A percentile compares a stretch with the other conserved stretches of the same genome.
These are phyloP conservation scores for Actinia equina DNA, from an alignment of 64 coral and sea anemone species.

Conservation along the genomic window DNA sequence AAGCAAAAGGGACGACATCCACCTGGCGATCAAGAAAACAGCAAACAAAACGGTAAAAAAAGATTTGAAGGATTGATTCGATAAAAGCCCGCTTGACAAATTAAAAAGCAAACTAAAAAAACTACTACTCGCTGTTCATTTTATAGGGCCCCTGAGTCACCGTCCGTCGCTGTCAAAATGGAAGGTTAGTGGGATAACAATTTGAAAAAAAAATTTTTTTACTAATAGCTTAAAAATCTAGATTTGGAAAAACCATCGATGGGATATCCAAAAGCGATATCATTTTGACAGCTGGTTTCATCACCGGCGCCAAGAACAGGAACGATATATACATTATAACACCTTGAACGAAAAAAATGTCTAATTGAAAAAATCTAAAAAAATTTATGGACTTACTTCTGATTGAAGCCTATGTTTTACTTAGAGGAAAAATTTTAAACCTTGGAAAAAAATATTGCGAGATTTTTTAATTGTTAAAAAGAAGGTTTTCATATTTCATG, in stretches of 20 bases:
- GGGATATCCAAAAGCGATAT: conserved; percentile 3
- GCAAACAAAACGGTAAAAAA: conserved; percentile 71
- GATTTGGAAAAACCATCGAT: background rate
- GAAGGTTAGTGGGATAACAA: conserved; percentile 45
- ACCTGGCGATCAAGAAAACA: conserved; percentile 61
- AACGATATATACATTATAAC: background rate
- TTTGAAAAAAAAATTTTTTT: background rate
- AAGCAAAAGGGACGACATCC: conserved; percentile 70
- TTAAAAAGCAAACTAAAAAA: background rate
- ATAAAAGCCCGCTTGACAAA: background rate
- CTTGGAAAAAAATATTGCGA: background rate
- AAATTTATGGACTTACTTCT: background rate
- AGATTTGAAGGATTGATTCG: background rate
- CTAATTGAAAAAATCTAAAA: background rate
- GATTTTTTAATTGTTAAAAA: background rate
- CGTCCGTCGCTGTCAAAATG: conserved; percentile 89
- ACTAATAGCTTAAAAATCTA: background rate
- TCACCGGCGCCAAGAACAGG: conserved; percentile 4
- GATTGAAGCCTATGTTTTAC: background rate
- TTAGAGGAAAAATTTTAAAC: background rate
- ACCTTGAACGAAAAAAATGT: background rate
- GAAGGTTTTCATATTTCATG: background rate
- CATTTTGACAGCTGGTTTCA: background rate
- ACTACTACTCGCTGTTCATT: background rate
- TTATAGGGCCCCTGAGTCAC: conserved; percentile 33